A percentile compares a stretch with the other conserved stretches of the same genome.
Conservation (phyloP, 2,113 vertebrate species). For the Catagonus wagneri region DNA sequence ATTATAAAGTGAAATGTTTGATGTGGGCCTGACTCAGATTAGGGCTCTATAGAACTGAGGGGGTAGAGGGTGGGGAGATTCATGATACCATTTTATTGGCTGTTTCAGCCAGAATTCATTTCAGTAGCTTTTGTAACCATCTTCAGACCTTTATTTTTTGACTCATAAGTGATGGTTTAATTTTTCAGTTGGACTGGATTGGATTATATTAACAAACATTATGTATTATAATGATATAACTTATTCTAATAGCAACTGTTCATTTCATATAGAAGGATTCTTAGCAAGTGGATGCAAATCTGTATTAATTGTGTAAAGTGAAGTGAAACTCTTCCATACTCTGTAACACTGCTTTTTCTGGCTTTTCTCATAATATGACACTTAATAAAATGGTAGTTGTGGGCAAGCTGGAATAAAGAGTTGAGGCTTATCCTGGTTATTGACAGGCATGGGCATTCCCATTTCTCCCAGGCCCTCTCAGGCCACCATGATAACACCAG, state of each 20-base stretch:
- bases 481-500: not conserved
- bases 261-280: not conserved
- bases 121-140: not conserved
- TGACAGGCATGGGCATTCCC: too few relatives aligned
- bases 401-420: not conserved
- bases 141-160: not conserved
- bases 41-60: not conserved
- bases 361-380: not conserved
- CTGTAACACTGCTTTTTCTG: not conserved
- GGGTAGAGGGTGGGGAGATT: not conserved
- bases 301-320: not conserved
- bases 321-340: not conserved
- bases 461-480: not conserved
- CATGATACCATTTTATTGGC: not conserved
- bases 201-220: not conserved
- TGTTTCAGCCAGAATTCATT: conserved; percentile 10
- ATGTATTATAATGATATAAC: not conserved
- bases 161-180: not conserved
- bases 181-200: not conserved
- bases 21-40: not conserved
- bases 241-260: not conserved
- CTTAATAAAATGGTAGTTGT: not conserved
- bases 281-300: not conserved
- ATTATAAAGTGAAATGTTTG: not conserved
- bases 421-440: not conserved